Percentiles rank a stretch among this genome's conserved stretches.
phyloP scores from a whole-genome alignment of 2,888 invertebrate species.

The Thymelicus acteon region DNA sequence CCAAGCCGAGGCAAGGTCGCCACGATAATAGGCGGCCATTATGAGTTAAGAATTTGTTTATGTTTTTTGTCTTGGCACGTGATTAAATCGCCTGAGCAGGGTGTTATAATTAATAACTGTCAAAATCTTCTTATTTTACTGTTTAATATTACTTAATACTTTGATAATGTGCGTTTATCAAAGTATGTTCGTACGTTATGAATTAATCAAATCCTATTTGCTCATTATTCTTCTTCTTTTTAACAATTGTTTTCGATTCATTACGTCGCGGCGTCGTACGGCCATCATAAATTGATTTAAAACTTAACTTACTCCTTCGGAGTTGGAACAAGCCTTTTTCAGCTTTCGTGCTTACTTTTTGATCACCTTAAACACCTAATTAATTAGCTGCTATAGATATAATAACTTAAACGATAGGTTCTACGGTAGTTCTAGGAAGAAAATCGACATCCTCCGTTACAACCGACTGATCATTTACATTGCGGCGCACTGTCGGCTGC shows the following conservation, averaged over 20 bases:
- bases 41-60: slow-evolving; percentile 79
- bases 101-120: slow-evolving; percentile 13
- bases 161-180: not conserved
- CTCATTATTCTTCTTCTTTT: too few relatives aligned
- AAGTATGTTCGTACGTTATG: not conserved
- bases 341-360: too few relatives aligned
- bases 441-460: slow-evolving; percentile 47
- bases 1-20: slow-evolving; percentile 81
- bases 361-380: too few relatives aligned
- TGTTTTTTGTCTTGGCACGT: slow-evolving; percentile 60
- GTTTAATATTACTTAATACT: not conserved
- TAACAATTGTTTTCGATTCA: too few relatives aligned
- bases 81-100: slow-evolving; percentile 27
- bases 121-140: not conserved
- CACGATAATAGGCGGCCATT: slow-evolving; percentile 69
- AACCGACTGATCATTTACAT: slow-evolving; percentile 47
- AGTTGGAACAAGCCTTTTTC: too few relatives aligned
- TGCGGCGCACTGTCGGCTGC: slow-evolving; percentile 23
- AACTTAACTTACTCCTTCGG: too few relatives aligned
- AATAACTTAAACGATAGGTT: slow-evolving; percentile 17
- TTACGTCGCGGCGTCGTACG: too few relatives aligned
- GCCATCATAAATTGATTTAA: too few relatives aligned
- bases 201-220: too few relatives aligned
- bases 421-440: slow-evolving; percentile 25
- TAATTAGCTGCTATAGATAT: too few relatives aligned